Conservation (phyloP, 2,113 vertebrate species). For the Panthera uncia region DNA sequence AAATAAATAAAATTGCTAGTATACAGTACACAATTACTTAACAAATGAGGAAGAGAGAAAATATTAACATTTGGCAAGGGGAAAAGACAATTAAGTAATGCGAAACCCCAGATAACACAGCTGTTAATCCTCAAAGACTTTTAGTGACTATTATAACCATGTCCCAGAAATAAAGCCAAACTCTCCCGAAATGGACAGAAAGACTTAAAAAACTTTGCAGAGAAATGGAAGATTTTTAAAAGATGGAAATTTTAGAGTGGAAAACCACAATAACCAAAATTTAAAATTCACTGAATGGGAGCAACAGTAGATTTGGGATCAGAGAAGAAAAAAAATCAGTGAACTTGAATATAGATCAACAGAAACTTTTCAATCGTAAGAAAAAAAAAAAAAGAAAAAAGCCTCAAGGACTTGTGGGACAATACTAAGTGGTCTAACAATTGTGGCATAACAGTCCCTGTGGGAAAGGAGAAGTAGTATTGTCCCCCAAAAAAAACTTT, state of each 20-base stretch:
- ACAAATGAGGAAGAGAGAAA: neutral
- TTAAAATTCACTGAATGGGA: neutral
- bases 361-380: neutral
- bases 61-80: neutral
- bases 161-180: neutral
- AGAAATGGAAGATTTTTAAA: neutral
- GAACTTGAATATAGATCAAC: neutral
- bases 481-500: neutral
- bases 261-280: neutral
- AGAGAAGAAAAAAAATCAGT: neutral
- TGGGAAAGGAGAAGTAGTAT: neutral
- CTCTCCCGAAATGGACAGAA: neutral
- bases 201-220: neutral
- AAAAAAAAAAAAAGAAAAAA: neutral
- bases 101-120: neutral
- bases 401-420: neutral
- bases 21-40: neutral
- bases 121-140: neutral
- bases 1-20: neutral
- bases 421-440: neutral
- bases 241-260: neutral
- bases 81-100: neutral
- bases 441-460: neutral
- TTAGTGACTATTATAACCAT: neutral
- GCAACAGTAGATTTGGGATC: neutral